Base-by-base conservation (phyloP, 2,888 invertebrate genomes). In the Apocheima hispidaria region DNA sequence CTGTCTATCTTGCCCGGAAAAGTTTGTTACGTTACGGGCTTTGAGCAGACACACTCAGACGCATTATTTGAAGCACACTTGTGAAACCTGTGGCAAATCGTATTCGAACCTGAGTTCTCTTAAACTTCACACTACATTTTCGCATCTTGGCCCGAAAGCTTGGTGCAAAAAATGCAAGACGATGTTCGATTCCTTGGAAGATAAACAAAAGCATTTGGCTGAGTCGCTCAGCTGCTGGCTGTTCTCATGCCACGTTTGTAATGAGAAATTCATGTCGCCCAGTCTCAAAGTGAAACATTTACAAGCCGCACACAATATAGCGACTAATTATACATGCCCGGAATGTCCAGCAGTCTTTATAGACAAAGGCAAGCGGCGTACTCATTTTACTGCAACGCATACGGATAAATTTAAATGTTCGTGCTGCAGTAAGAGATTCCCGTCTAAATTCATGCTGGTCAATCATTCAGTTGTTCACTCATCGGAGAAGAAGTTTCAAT, bases 311-410 rank as follows among this genome's bases (percentile, higher is more conserved):
- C 82, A 82, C 40, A 71, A 69, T 0, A 55, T 57, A 20, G 68
- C 68, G 33, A 74, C 63, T 36, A 55, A 63, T 1, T 71, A 75
- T 49, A 52, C 59, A 1, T 82, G 82, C 35, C 67, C 75, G 1
- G 77, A 81, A 49, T 82, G 82, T 38, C 60, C 70, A 1, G 70
- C 72, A 5, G 68, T 74, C 9, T 79, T 80, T 28, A 60, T 59
- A 1, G 65, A 63, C n/a, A 68, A 70, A 21, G 60, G 54, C 10
- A 65, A 63, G 46, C 75, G 69, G 26, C 62, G 68, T 7, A 59
- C 58, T 1, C 79, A 79, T 54, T 77, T 75, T 36, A 71, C 69
- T 26, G 56, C 70, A 6, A 33, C 56, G 6, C 79, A 79, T 46
- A 70, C 71, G 1, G 62, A 72, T 6, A 67, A 66, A 40, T 62